Percentiles rank a stretch among this genome's conserved stretches.
phyloP scores from a whole-genome alignment of 2,888 invertebrate genomes.

The Globia sparganii region DNA sequence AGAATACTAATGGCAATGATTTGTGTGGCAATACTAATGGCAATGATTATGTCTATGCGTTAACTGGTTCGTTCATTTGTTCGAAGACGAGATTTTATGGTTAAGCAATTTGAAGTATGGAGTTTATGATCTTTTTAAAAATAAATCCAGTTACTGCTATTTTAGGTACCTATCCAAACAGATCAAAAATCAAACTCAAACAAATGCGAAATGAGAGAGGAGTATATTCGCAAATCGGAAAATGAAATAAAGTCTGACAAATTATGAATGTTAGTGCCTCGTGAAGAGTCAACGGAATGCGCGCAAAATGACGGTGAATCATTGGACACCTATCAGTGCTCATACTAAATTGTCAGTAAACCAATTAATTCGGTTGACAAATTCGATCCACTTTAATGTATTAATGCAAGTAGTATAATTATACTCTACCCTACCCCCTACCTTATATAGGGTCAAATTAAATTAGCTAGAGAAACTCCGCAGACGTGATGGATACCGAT shows the following conservation, averaged over 20 bases:
- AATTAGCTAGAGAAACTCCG: background rate
- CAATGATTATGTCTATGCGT: slow-evolving; percentile 33
- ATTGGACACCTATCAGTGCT: slow-evolving; percentile 23
- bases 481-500: background rate
- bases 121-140: background rate
- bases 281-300: slow-evolving; percentile 19
- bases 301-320: slow-evolving; percentile 33
- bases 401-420: background rate
- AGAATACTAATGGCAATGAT: slow-evolving; percentile 70
- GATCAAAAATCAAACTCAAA: background rate
- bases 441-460: background rate
- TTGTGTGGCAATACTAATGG: slow-evolving; percentile 73
- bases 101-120: background rate
- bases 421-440: no score
- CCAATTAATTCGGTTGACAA: slow-evolving; percentile 18
- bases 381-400: background rate
- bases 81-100: background rate
- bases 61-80: slow-evolving; percentile 21
- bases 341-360: slow-evolving; percentile 30
- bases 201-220: slow-evolving; percentile 19
- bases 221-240: slow-evolving; percentile 25
- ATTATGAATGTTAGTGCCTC: slow-evolving; percentile 28
- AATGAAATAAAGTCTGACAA: slow-evolving; percentile 40
- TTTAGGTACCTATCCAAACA: background rate
- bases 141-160: background rate